These are phyloP conservation scores for Ophthalmolycus amberensis DNA, from an alignment of 2,113 vertebrate genomes.

Conservation along the genomic window DNA sequence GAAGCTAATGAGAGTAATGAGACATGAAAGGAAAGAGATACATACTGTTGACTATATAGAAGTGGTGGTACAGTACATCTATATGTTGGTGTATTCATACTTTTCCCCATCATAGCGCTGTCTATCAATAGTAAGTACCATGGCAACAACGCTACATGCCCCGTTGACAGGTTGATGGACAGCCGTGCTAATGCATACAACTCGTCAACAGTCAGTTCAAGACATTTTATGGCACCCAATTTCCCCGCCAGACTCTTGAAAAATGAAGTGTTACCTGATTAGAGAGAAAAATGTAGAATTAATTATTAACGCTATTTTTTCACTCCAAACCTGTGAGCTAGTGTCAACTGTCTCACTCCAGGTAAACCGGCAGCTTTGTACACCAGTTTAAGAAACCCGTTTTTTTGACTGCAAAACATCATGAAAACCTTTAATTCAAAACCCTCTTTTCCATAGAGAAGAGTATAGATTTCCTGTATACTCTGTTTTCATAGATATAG, in stretches of 20 bases:
- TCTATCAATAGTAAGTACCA: constrained; percentile 20
- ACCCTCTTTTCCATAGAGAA: neutral
- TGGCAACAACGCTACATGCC: neutral
- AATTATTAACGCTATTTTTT: constrained; percentile 22
- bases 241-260: constrained; percentile 1
- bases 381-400: neutral
- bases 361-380: neutral
- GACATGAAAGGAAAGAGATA: neutral
- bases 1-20: constrained; percentile 13
- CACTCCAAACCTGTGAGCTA: neutral
- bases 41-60: neutral
- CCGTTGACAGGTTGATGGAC: constrained; percentile 4
- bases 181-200: neutral
- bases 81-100: neutral
- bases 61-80: neutral
- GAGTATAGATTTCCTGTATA: neutral
- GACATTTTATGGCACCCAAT: constrained; percentile 8
- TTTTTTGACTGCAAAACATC: neutral
- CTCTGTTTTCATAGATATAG: neutral
- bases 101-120: neutral
- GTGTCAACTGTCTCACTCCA: neutral
- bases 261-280: constrained; percentile 1
- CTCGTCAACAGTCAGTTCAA: constrained; percentile 15
- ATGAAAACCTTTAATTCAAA: neutral
- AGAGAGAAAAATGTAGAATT: constrained; percentile 9